phyloP scores from a whole-genome alignment of 1,140 invertebrate species.

The Pissodes strobi region DNA sequence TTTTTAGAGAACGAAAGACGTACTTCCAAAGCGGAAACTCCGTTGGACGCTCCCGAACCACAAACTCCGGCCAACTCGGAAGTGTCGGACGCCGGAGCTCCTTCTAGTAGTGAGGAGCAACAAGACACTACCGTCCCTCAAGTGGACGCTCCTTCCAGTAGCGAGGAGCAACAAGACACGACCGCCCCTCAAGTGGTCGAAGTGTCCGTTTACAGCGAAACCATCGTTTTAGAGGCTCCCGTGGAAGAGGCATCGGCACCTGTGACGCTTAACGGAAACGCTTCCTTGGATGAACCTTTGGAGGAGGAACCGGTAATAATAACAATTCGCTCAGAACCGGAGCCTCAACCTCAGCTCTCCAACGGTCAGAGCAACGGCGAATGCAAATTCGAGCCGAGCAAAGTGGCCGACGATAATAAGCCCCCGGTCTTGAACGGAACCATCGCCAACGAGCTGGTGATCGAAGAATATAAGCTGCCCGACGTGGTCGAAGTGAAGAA shows the following conservation, averaged over 20 bases:
- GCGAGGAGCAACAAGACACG: neutral
- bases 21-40: neutral
- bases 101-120: no score
- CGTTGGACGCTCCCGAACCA: neutral
- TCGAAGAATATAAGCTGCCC: constrained; percentile 28
- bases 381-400: constrained; percentile 1
- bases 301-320: neutral
- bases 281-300: neutral
- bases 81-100: neutral
- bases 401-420: neutral
- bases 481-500: constrained; percentile 26
- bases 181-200: constrained; percentile 13
- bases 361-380: constrained; percentile 7
- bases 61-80: neutral
- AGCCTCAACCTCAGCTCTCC: neutral
- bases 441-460: constrained; percentile 19
- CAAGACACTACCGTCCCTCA: no score
- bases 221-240: neutral
- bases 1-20: constrained; percentile 17
- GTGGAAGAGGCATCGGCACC: no score
- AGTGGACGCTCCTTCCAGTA: no score
- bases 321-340: neutral
- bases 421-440: constrained; percentile 5
- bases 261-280: neutral
- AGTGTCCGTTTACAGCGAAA: constrained; percentile 3